Evolutionary conservation across 1,140 invertebrate genomes (phyloP).

Genomic region (Helicoverpa armigera): DNA sequence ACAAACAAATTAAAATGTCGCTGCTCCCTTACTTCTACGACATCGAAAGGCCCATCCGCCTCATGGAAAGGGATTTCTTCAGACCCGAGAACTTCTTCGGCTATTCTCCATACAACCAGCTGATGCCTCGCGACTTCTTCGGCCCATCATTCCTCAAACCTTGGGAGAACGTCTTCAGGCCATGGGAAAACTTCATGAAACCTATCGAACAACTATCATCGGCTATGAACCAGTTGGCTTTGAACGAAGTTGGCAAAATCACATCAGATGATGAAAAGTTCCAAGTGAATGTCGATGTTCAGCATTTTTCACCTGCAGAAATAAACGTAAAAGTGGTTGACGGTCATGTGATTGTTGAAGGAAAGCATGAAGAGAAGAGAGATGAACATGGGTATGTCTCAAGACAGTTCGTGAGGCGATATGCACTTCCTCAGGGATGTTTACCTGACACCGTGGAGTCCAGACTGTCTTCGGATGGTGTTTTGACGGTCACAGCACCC

Average conservation of each 20-base stretch:
- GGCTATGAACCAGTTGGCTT: slow-evolving; percentile 65
- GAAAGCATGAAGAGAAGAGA: slow-evolving; percentile 92
- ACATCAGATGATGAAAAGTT: slow-evolving; percentile 82
- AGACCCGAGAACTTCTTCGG: slow-evolving; percentile 58
- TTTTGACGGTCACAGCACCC: slow-evolving; percentile 90
- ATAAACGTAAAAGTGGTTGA: slow-evolving; percentile 93
- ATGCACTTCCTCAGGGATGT: slow-evolving; percentile 90
- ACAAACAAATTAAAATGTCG: slow-evolving; percentile 67
- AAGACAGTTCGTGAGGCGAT: slow-evolving; percentile 90
- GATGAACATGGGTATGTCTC: slow-evolving; percentile 92
- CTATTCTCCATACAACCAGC: slow-evolving; percentile 58
- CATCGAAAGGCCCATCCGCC: slow-evolving; percentile 64
- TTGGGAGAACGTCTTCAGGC: slow-evolving; percentile 60
- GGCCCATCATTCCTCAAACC: slow-evolving; percentile 55
- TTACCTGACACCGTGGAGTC: slow-evolving; percentile 90
- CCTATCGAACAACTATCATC: slow-evolving; percentile 70
- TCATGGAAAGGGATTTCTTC: slow-evolving; percentile 66
- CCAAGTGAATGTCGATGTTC: slow-evolving; percentile 93
- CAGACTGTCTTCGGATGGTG: slow-evolving; percentile 91
- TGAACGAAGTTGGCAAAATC: slow-evolving; percentile 64
- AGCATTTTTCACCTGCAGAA: slow-evolving; percentile 95
- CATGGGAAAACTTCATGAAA: slow-evolving; percentile 63
- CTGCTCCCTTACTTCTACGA: slow-evolving; percentile 72
- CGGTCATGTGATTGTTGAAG: slow-evolving; percentile 89
- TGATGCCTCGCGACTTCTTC: slow-evolving; percentile 64